Evolutionary conservation across 2,888 invertebrate species (phyloP), one percentile per base, ranked within the genome.

Genomic region (Heteropelma amictum): DNA sequence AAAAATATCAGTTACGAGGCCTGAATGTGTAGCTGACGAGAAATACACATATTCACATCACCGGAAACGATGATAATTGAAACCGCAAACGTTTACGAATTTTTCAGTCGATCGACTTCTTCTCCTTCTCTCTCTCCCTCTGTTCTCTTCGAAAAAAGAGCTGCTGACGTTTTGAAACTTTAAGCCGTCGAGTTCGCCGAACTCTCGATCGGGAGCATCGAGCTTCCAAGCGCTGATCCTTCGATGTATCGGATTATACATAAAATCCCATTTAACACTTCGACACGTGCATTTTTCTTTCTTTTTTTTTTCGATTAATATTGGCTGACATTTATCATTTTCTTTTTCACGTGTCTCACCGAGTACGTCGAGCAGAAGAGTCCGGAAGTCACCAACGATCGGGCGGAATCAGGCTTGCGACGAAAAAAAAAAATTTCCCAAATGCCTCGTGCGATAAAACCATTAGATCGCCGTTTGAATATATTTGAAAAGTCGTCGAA

Each of bases 21-120:
- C 30, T 19, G 17, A 28, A 40, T 8, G 19, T 2, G 19, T 6
- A 4, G 42, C 21, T 28, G 12, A 28, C 21, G 7, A 47, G 19
- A 54, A n/a, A n/a, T n/a, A n/a, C n/a, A n/a, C 12, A 30, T 49
- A 63, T 61, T 49, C 23, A 28, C 17, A 45, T 58, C 49, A 56
- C 54, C 54, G 60, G 61, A 67, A 67, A 75, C 45, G 67, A 28
- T 61, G 67, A 63, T 72, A 72, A 67, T 75, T 75, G 75, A 72
- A 75, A 75, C 70, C 47, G 53, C 70, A 63, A 67, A 61, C 40
- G 71, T 72, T 49, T 60, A 45, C 17, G 60, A 42, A 67, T 56
- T 54, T 61, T 67, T 56, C 53, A 19, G 33, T 17, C 53, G 51
- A 63, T 63, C 47, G 53, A 33, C 47, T 47, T 53, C 53, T 47